phyloP scores from a whole-genome alignment of 2,888 invertebrate genomes.

The Apantesis nais region DNA sequence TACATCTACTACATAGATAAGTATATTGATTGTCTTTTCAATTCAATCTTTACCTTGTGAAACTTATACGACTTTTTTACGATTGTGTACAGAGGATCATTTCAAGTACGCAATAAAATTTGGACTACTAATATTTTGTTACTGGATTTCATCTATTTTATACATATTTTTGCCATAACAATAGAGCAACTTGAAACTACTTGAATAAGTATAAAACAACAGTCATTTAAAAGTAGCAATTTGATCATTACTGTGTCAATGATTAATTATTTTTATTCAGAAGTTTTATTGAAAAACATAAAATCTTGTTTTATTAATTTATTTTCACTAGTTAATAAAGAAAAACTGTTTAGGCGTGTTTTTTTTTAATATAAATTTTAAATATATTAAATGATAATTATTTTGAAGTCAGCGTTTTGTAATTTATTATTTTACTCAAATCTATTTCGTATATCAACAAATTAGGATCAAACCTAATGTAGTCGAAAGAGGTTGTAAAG shows the following conservation, averaged over 20 bases:
- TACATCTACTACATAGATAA: neutral
- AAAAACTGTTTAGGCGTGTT: no score
- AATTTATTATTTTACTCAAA: neutral
- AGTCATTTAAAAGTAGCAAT: neutral
- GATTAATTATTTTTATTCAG: neutral
- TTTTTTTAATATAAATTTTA: no score
- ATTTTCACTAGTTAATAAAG: neutral
- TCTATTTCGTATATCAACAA: neutral
- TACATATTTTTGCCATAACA: neutral
- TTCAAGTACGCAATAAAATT: neutral
- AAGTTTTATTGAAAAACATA: no score
- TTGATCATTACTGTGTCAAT: neutral
- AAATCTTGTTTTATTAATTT: neutral
- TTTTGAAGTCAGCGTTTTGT: neutral
- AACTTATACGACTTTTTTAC: neutral
- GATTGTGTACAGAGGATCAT: neutral
- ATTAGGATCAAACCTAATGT: neutral
- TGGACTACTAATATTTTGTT: neutral
- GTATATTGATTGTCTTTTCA: neutral
- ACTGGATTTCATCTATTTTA: neutral
- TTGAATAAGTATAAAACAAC: neutral
- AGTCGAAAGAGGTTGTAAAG: neutral
- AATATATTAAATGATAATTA: no score
- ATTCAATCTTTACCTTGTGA: neutral
- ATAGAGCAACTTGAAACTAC: neutral